Evolutionary conservation across 2,888 invertebrate species (phyloP), one percentile per base, ranked within the genome.

Genomic region (Dryadula phaetusa): DNA sequence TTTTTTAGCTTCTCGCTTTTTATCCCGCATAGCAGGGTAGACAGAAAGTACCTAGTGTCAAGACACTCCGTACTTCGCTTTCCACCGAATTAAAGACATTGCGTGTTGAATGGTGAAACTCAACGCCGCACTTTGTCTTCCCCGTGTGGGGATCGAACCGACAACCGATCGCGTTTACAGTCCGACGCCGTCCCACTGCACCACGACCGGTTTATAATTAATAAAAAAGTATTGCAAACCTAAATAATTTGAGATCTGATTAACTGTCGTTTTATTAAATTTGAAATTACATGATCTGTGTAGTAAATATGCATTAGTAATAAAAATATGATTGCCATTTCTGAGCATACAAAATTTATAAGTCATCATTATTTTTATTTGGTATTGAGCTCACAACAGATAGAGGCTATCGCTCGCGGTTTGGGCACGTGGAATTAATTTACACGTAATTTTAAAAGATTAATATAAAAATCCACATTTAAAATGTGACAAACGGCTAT

Each of bases 351-450:
- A 7, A 56, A n/a, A 40, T 56, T 12, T 40, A 5, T 16, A 22
- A 56, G 22, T 40, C 56, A 22, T 40, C 22, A n/a, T 22, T 8
- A n/a, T 56, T 56, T 56, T 56, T 53, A 37, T 54, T 54, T n/a
- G n/a, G 10, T 56, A 40, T 56, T 40, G 40, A 56, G n/a, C 40
- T 40, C 10, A 56, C 40, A 37, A 40, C n/a, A 56, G 52, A 56
- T 40, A 37, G 7, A 37, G n/a, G n/a, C 40, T 56, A 25, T 56
- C n/a, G 22, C 22, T 37, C 37, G 56, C 14, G 37, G 37, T 7
- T 56, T 40, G 4, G 54, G 8, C 56, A 56, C 56, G 56, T 56
- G 56, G 56, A 56, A 56, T 25, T 40, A 40, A 56, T 56, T 22
- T 37, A 25, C 56, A 40, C 40, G 20, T 20, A 22, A 54, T 28